These are phyloP conservation scores for Lepus oiostolus DNA, from an alignment of 2,797 vertebrate genomes.

Conservation along the genomic window DNA sequence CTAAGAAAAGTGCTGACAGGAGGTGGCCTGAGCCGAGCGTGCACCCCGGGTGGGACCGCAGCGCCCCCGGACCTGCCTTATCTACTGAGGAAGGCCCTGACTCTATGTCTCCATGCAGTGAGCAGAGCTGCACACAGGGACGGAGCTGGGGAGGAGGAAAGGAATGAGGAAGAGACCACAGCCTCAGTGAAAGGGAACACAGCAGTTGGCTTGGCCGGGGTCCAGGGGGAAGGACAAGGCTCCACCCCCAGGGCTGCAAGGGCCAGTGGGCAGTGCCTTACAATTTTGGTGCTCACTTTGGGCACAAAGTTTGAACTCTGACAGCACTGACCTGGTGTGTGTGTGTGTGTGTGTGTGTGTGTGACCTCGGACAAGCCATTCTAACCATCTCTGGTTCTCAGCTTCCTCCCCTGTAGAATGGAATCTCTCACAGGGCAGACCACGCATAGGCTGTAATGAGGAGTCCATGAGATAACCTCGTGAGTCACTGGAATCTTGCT, in stretches of 20 bases:
- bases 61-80: background rate
- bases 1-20: background rate
- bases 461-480: background rate
- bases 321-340: background rate
- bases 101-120: background rate
- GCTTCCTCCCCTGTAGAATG: slow-evolving; percentile 20
- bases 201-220: background rate
- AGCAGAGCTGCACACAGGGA: background rate
- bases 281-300: background rate
- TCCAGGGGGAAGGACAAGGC: background rate
- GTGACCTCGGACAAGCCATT: background rate
- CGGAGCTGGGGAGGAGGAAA: background rate
- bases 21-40: background rate
- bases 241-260: background rate
- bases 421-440: background rate
- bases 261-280: background rate
- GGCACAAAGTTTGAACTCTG: background rate
- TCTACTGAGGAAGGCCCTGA: background rate
- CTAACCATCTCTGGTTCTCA: background rate
- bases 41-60: background rate
- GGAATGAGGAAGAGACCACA: background rate
- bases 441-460: background rate
- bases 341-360: background rate
- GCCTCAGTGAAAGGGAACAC: background rate
- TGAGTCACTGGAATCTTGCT: background rate